Percentiles rank a stretch among this genome's conserved stretches.
These are phyloP conservation scores for Sesia bembeciformis DNA, from an alignment of 2,888 invertebrate species.

Conservation along the genomic window DNA sequence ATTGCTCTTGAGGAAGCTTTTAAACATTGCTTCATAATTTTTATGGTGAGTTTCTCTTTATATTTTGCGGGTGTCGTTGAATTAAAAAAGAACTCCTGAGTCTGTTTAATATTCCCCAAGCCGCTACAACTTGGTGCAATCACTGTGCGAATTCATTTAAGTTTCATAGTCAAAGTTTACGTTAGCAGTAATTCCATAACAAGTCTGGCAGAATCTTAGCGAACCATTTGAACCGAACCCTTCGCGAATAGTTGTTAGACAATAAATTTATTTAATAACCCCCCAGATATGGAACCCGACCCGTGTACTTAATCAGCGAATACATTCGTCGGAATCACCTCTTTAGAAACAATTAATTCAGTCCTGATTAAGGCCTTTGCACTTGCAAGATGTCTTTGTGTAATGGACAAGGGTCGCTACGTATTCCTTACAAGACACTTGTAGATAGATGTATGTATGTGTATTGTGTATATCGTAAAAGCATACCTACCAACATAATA, in stretches of 20 bases:
- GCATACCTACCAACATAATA: no score
- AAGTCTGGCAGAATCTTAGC: conserved; percentile 54
- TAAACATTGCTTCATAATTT: no score
- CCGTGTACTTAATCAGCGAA: conserved; percentile 61
- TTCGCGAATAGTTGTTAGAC: conserved; percentile 60
- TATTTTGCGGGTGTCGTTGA: no score
- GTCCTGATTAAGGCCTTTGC: conserved; percentile 35
- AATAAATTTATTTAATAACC: conserved; percentile 70
- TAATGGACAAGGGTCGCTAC: conserved; percentile 4
- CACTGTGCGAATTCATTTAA: conserved; percentile 45
- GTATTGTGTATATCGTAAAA: no score
- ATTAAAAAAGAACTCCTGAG: no score
- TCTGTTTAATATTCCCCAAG: no score
- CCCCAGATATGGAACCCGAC: conserved; percentile 39
- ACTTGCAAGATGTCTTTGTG: conserved; percentile 28
- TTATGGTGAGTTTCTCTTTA: no score
- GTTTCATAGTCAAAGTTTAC: conserved; percentile 45
- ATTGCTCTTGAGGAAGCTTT: background rate
- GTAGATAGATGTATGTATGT: no score
- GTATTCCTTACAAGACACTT: background rate
- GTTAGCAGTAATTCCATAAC: conserved; percentile 39
- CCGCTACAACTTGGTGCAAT: conserved; percentile 18
- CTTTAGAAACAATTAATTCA: conserved; percentile 64
- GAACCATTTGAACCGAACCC: conserved; percentile 47
- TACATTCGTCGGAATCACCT: conserved; percentile 52